Conservation (phyloP, 2,113 vertebrate genomes). For the Lota lota region DNA sequence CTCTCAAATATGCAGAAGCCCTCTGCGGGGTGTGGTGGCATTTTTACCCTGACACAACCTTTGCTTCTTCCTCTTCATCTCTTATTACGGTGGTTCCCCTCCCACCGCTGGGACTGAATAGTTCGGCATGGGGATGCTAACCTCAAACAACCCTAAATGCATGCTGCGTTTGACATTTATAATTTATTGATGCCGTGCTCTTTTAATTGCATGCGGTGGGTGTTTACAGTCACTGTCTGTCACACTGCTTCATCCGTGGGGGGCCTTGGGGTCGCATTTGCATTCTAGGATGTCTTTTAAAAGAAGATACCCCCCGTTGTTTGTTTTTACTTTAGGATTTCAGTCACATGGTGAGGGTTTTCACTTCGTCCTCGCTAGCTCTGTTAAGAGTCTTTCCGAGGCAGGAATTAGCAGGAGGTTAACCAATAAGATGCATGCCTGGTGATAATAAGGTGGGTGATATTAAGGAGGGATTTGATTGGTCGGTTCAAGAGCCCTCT, state of each 20-base stretch:
- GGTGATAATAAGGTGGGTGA: too few relatives aligned
- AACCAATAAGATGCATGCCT: too few relatives aligned
- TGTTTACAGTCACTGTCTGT: slow-evolving; percentile 45
- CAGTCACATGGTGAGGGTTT: too few relatives aligned
- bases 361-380: too few relatives aligned
- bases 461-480: background rate
- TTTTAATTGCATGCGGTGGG: slow-evolving; percentile 71
- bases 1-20: slow-evolving; percentile 52
- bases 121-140: slow-evolving; percentile 43
- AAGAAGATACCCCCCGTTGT: too few relatives aligned
- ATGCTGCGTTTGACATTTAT: slow-evolving; percentile 78
- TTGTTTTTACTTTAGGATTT: too few relatives aligned
- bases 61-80: slow-evolving; percentile 28
- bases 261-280: slow-evolving; percentile 38
- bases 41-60: slow-evolving; percentile 46
- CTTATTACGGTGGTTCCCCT: slow-evolving; percentile 30
- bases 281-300: slow-evolving; percentile 41
- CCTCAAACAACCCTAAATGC: slow-evolving; percentile 62
- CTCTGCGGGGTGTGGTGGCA: slow-evolving; percentile 64
- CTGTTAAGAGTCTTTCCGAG: too few relatives aligned
- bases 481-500: background rate
- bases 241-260: slow-evolving; percentile 51
- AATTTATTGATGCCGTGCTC: slow-evolving; percentile 70
- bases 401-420: too few relatives aligned
- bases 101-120: slow-evolving; percentile 40